These are phyloP conservation scores for Carposina sasakii DNA, from an alignment of 1,140 invertebrate species.

Conservation along the genomic window DNA sequence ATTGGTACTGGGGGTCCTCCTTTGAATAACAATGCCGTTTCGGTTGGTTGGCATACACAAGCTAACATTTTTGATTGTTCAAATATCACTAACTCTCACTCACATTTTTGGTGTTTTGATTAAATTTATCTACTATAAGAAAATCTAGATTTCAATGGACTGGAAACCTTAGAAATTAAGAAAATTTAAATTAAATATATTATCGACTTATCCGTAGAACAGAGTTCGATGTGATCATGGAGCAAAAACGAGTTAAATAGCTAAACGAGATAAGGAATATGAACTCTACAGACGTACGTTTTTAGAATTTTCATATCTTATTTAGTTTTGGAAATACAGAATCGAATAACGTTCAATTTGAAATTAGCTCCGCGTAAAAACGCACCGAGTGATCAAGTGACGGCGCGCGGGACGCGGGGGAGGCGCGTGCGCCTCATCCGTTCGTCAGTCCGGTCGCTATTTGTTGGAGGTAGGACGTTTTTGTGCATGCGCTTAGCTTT, in stretches of 20 bases:
- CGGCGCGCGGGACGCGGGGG: conserved; percentile 10
- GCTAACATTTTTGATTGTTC: conserved; percentile 72
- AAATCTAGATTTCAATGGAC: conserved; percentile 24
- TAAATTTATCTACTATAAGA: neutral
- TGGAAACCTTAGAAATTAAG: conserved; percentile 30
- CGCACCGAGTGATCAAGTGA: conserved; percentile 4
- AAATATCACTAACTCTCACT: conserved; percentile 45
- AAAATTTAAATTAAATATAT: neutral
- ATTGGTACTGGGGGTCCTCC: conserved; percentile 63
- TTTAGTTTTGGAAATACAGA: conserved; percentile 16
- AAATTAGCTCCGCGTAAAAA: conserved; percentile 5
- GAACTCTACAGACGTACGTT: conserved; percentile 11
- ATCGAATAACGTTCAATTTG: conserved; percentile 11
- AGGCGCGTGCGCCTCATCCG: conserved; percentile 12
- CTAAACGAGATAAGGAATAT: conserved; percentile 11
- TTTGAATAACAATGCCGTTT: conserved; percentile 68
- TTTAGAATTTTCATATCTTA: conserved; percentile 16
- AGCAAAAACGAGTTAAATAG: neutral
- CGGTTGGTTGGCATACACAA: conserved; percentile 76
- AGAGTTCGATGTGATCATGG: too few relatives aligned
- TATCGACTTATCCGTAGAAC: too few relatives aligned
- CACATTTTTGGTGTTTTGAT: conserved; percentile 42
- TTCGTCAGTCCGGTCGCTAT: conserved; percentile 13
- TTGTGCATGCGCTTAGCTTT: neutral
- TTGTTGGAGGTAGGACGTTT: conserved; percentile 4